phyloP scores from a whole-genome alignment of 2,888 invertebrate species.

The Harpalus rufipes region DNA sequence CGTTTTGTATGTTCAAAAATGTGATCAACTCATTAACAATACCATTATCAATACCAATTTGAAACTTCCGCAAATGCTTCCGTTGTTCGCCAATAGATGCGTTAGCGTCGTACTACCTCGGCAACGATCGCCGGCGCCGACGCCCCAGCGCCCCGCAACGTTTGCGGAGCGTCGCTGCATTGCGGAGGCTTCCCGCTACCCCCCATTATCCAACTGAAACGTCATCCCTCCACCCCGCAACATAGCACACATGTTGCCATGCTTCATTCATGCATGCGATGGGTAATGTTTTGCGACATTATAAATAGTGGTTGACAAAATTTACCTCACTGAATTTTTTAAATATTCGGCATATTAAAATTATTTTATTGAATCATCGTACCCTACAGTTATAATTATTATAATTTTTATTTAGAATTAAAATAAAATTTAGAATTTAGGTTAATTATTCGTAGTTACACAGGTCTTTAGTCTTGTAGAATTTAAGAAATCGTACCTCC shows the following conservation, averaged over 20 bases:
- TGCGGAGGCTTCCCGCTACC: slow-evolving; percentile 45
- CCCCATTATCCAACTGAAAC: background rate
- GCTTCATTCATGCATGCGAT: background rate
- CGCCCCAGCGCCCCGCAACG: slow-evolving; percentile 58
- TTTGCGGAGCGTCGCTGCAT: slow-evolving; percentile 61
- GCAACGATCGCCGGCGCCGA: slow-evolving; percentile 62
- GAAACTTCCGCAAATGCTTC: background rate
- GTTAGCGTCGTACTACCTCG: slow-evolving; percentile 33
- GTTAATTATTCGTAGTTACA: too few relatives aligned
- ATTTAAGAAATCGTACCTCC: too few relatives aligned
- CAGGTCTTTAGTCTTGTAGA: too few relatives aligned
- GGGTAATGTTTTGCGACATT: background rate
- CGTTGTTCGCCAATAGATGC: slow-evolving; percentile 16
- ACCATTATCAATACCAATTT: background rate
- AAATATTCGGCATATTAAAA: too few relatives aligned
- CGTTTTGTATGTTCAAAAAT: too few relatives aligned
- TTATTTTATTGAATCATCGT: too few relatives aligned
- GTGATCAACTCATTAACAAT: background rate
- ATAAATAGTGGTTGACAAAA: background rate
- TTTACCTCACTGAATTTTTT: too few relatives aligned
- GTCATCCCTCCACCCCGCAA: background rate
- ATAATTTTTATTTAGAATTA: too few relatives aligned
- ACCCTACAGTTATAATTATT: too few relatives aligned
- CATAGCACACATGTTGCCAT: background rate
- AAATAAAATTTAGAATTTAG: too few relatives aligned